phyloP scores from a whole-genome alignment of 2,888 invertebrate genomes.

The Sceliomorpha sp. region DNA sequence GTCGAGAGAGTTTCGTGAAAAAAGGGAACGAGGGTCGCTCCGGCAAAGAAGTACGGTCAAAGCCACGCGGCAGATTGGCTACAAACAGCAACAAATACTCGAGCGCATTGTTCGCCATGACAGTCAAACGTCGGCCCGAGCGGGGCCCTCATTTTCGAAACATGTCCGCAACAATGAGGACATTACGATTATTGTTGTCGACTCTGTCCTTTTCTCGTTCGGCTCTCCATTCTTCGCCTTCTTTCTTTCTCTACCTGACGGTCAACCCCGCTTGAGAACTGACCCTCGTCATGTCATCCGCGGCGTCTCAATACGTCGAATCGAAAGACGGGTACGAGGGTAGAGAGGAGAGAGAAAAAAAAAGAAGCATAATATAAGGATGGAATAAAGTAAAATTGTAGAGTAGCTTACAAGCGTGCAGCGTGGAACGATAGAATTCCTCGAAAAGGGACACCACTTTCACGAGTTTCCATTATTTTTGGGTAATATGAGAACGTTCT shows the following conservation, averaged over 20 bases:
- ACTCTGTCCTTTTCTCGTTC: constrained; percentile 12
- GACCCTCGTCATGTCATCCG: constrained; percentile 77
- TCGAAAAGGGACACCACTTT: constrained; percentile 15
- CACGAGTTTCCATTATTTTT: constrained; percentile 33
- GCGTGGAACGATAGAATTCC: constrained; percentile 11
- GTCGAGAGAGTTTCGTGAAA: constrained; percentile 56
- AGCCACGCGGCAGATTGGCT: constrained; percentile 71
- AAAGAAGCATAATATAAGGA: constrained; percentile 16
- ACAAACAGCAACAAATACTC: constrained; percentile 79
- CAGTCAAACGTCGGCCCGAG: constrained; percentile 46
- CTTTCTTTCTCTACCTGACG: constrained; percentile 68
- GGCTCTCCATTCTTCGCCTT: constrained; percentile 43
- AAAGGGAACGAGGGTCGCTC: constrained; percentile 27
- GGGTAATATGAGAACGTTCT: constrained; percentile 8
- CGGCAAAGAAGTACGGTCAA: constrained; percentile 62
- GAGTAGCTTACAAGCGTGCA: constrained; percentile 3
- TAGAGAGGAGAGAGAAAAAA: constrained; percentile 22
- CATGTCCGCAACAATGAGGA: constrained; percentile 79
- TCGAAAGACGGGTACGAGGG: constrained; percentile 8
- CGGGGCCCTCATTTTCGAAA: constrained; percentile 76
- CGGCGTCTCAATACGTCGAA: constrained; percentile 73
- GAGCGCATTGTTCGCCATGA: constrained; percentile 57
- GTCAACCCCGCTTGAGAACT: constrained; percentile 65
- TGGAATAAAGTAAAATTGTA: constrained; percentile 10
- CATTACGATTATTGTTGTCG: constrained; percentile 75